These are phyloP conservation scores for Nemopilema nomurai DNA, from an alignment of 30 jellyfish, hydroid and myxozoan genomes.

Conservation along the genomic window DNA sequence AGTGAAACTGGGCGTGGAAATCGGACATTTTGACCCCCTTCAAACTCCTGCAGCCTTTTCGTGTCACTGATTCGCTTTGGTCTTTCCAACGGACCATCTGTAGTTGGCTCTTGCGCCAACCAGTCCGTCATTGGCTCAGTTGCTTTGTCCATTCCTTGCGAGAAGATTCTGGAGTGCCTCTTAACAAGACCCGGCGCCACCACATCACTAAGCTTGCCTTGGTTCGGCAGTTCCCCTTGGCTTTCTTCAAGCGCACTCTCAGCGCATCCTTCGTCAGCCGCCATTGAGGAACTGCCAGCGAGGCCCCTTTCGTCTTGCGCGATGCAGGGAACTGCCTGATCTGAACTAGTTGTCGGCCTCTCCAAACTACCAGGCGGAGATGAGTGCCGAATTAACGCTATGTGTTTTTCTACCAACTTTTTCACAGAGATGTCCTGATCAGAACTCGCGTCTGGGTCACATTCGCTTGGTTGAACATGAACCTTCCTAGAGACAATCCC, in stretches of 20 bases:
- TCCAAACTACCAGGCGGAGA: constrained; percentile 39
- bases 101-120: neutral
- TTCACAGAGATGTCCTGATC: constrained; percentile 61
- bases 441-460: neutral
- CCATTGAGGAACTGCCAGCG: constrained; percentile 1
- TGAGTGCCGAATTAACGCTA: constrained; percentile 13
- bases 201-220: constrained; percentile 2
- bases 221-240: neutral
- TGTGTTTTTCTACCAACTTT: constrained; percentile 55
- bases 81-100: neutral
- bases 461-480: neutral
- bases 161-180: constrained; percentile 27
- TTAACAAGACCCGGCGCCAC: constrained; percentile 55
- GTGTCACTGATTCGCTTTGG: constrained; percentile 37
- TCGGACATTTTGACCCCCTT: constrained; percentile 1
- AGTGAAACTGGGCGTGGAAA: neutral
- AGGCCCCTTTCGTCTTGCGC: neutral
- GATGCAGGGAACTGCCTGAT: neutral
- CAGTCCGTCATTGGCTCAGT: neutral
- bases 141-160: constrained; percentile 1
- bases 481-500: neutral
- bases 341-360: neutral
- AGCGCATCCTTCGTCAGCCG: neutral
- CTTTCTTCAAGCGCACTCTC: neutral
- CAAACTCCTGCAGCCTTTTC: constrained; percentile 40